Percentiles rank a stretch among this genome's conserved stretches.
phyloP scores from a whole-genome alignment of 2,797 vertebrate genomes.

The Mastacembelus armatus region DNA sequence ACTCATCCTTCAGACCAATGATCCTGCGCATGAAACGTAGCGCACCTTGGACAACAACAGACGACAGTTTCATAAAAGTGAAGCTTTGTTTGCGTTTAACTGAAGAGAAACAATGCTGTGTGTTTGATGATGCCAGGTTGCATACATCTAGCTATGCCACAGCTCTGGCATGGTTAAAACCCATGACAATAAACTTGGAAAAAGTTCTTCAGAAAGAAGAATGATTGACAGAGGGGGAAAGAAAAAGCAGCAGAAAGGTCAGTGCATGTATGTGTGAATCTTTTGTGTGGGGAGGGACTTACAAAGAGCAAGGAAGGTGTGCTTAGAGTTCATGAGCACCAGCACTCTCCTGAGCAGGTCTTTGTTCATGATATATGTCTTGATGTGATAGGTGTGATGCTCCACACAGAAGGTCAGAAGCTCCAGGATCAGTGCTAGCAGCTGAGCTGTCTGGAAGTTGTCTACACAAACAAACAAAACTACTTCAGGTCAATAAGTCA shows the following conservation, averaged over 20 bases:
- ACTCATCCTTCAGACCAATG: conserved; percentile 98
- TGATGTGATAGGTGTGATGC: conserved; percentile 99
- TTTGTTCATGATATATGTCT: conserved; percentile 99
- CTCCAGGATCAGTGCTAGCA: conserved; percentile 97
- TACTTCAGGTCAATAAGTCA: not conserved
- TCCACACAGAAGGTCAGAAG: conserved; percentile 99
- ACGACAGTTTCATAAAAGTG: not conserved
- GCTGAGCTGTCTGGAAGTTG: conserved; percentile 98
- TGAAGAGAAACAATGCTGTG: not conserved
- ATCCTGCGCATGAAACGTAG: conserved; percentile 99
- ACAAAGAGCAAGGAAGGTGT: conserved; percentile 98
- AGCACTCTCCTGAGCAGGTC: conserved; percentile 96
- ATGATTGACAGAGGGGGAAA: too few relatives aligned
- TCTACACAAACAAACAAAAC: conserved; percentile 79
- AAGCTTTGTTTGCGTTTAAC: not conserved
- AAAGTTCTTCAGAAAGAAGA: too few relatives aligned
- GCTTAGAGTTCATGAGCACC: conserved; percentile 99
- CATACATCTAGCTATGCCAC: not conserved
- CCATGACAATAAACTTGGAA: not conserved
- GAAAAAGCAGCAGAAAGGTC: not conserved
- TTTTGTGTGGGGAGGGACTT: conserved; percentile 74
- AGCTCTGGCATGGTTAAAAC: not conserved
- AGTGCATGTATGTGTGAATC: not conserved
- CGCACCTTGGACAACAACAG: conserved; percentile 84
- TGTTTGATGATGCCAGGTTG: not conserved